Base-by-base conservation (phyloP, 2,888 invertebrate species). In the Acleris laterana region DNA sequence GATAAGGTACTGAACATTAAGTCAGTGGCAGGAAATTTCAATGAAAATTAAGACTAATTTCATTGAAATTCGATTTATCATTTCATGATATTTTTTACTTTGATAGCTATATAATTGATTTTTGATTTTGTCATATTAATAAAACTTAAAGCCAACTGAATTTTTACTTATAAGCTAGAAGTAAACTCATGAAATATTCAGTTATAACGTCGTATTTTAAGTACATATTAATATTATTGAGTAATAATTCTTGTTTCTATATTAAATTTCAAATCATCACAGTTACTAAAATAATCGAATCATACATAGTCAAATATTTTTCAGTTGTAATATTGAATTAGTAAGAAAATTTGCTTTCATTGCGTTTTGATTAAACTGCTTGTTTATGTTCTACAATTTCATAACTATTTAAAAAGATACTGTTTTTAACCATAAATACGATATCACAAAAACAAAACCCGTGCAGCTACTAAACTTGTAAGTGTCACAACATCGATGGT, bases 401-500 rank as follows among this genome's bases (percentile, higher is more conserved):
- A 38, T 38, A 4, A 38, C 38, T 13, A 13, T 38, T 38, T 38
- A 13, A 38, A 38, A 38, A 4, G 38, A 38, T 38, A 13, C 13
- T 42, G 5, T n/a, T n/a, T 19, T 20, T 3, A 20, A 55, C n/a
- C 22, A 22, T 16, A 49, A 65, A 49, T 22, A 16, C 42, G 5
- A 46, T 46, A 13, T 13, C 13, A 38, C 4, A 48, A 9, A 63
- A 62, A 62, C 16, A 44, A 22, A 64, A 64, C 46, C 46, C 32
- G 65, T 61, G 56, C 65, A 50, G 9, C 55, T 65, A 61, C 60
- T 17, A 49, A 59, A 44, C 42, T 65, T 51, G 65, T 66, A 57
- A 20, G 57, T 62, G 57, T 61, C 32, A 66, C 66, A 56, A 66
- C 66, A 60, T 57, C 51, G 57, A 61, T 56, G 22, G 55, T 61